Percentiles rank a stretch among this genome's conserved stretches.
Evolutionary conservation across 2,888 invertebrate species (phyloP).

Genomic region (Scaptomyza flava): DNA sequence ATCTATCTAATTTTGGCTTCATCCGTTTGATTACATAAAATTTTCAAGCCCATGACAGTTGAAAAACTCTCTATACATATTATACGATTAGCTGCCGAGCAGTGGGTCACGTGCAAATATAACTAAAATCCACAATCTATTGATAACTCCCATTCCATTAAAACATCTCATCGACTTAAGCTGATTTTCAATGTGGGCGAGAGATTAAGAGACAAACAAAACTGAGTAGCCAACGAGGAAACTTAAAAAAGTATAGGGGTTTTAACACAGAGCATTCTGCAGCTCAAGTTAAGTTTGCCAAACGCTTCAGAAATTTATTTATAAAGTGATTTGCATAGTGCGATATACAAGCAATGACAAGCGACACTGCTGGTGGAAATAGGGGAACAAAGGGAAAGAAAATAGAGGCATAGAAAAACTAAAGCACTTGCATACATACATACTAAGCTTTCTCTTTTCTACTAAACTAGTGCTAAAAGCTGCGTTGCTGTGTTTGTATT

Average conservation of each 20-base stretch:
- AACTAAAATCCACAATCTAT: not conserved
- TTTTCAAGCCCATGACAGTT: slow-evolving; percentile 14
- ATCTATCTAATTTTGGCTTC: not conserved
- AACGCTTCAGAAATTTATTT: slow-evolving; percentile 70
- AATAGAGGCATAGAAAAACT: slow-evolving; percentile 38
- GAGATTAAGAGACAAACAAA: slow-evolving; percentile 28
- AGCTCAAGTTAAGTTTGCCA: slow-evolving; percentile 38
- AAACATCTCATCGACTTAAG: slow-evolving; percentile 58
- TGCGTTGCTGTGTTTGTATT: slow-evolving; percentile 17
- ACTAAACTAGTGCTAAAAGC: slow-evolving; percentile 12
- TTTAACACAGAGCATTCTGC: slow-evolving; percentile 9
- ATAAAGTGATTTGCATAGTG: slow-evolving; percentile 76
- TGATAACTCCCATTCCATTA: slow-evolving; percentile 49
- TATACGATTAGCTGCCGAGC: slow-evolving; percentile 43
- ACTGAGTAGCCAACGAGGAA: slow-evolving; percentile 21
- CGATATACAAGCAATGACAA: slow-evolving; percentile 46
- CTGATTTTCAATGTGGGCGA: slow-evolving; percentile 47
- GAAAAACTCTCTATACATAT: slow-evolving; percentile 22
- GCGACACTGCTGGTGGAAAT: slow-evolving; percentile 2
- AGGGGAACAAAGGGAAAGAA: not conserved
- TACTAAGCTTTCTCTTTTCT: not conserved
- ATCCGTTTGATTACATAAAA: not conserved
- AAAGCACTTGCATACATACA: slow-evolving; percentile 31
- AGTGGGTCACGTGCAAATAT: slow-evolving; percentile 26
- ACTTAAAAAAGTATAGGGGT: not conserved